A percentile compares a stretch with the other conserved stretches of the same genome.
phyloP scores from a whole-genome alignment of 2,888 invertebrate genomes.

The Strigamia crassipes region DNA sequence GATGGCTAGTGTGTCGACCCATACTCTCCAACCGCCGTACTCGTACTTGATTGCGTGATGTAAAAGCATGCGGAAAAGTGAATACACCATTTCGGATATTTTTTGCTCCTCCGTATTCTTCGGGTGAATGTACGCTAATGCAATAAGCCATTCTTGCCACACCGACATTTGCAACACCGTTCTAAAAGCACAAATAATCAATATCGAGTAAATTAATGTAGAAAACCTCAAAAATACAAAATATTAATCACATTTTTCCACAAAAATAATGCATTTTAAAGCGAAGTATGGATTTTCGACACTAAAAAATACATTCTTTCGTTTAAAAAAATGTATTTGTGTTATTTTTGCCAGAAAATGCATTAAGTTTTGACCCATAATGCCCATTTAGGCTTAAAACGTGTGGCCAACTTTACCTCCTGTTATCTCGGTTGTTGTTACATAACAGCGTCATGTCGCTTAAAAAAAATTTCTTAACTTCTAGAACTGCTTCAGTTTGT shows the following conservation, averaged over 20 bases:
- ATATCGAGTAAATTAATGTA: too few species aligned
- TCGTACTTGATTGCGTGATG: conserved; percentile 99
- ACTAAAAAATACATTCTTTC: too few species aligned
- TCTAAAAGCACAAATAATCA: conserved; percentile 53
- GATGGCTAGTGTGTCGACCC: conserved; percentile 99
- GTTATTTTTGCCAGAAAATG: too few species aligned
- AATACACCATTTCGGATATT: conserved; percentile 97
- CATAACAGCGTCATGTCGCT: conserved; percentile 98
- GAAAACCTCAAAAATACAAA: too few species aligned
- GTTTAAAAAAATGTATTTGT: too few species aligned
- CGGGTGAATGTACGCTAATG: conserved; percentile 97
- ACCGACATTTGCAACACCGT: conserved; percentile 99
- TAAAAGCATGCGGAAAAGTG: conserved; percentile 92
- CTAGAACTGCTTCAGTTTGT: conserved; percentile 84
- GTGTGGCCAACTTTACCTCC: conserved; percentile 64
- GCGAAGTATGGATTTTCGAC: too few species aligned
- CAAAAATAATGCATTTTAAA: too few species aligned
- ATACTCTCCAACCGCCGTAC: conserved; percentile 99
- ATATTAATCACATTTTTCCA: too few species aligned
- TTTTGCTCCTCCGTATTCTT: conserved; percentile 93
- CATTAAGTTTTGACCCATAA: too few species aligned
- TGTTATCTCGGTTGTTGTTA: conserved; percentile 95
- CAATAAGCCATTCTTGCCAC: conserved; percentile 99
- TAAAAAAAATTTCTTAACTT: conserved; percentile 94
- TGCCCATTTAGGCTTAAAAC: too few species aligned